phyloP scores from a whole-genome alignment of 2,113 vertebrate species.

The Anser cygnoides region DNA sequence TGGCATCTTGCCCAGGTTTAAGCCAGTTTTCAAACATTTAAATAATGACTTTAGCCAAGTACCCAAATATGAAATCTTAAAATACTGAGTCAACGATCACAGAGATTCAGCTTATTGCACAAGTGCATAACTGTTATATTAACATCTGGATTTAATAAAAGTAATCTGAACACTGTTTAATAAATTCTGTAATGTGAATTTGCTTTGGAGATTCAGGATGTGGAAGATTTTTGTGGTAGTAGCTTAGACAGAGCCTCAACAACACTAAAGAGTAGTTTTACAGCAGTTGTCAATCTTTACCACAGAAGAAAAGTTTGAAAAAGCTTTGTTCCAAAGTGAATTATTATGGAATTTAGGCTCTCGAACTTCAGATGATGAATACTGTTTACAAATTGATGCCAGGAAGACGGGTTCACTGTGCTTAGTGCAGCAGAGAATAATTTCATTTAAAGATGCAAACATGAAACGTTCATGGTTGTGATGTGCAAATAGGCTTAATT shows the following conservation, averaged over 20 bases:
- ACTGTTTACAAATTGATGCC: not conserved
- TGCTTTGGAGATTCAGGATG: slow-evolving; percentile 43
- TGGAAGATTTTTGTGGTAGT: slow-evolving; percentile 38
- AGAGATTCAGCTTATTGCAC: slow-evolving; percentile 17
- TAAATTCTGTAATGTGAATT: slow-evolving; percentile 29
- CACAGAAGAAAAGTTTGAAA: not conserved
- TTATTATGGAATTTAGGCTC: not conserved
- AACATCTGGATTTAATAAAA: slow-evolving; percentile 62
- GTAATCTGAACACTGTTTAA: slow-evolving; percentile 38
- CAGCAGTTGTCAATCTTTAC: not conserved
- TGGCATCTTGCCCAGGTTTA: slow-evolving; percentile 25
- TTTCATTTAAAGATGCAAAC: not conserved
- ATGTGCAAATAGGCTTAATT: not conserved
- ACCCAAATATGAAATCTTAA: slow-evolving; percentile 34
- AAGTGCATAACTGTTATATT: slow-evolving; percentile 32
- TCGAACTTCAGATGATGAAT: slow-evolving; percentile 7
- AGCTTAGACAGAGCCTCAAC: not conserved
- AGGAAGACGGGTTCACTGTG: not conserved
- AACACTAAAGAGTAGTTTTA: not conserved
- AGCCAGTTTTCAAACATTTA: slow-evolving; percentile 45
- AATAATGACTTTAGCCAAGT: slow-evolving; percentile 36
- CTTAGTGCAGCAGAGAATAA: not conserved
- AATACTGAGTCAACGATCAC: slow-evolving; percentile 34
- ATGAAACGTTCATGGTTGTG: not conserved
- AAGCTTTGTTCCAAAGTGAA: not conserved